Base-by-base conservation (phyloP, 2,797 vertebrate species). In the Acipenser transmontanus region DNA sequence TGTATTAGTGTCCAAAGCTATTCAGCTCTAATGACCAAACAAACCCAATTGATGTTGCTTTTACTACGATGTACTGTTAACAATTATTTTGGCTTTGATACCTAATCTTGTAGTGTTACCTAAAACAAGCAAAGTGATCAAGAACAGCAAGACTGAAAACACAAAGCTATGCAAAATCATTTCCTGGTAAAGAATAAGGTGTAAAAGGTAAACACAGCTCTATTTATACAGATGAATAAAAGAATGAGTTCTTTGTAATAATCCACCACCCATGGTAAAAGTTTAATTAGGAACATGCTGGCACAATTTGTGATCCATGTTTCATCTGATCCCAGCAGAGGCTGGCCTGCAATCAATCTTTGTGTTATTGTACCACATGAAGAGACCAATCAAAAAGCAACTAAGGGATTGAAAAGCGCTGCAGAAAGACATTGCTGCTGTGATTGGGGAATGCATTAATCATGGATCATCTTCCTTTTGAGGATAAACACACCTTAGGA, bases 231-330 rank as follows among this genome's bases (percentile, higher is more conserved):
- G 52, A 4, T n/a, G 54, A n/a, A 34, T 49, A 7, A 6, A 56
- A 17, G 64, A 10, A 13, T 6, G 14, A 9, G 8, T 4, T 34
- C 7, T 62, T 71, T 72, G 56, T 81, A 75, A 82, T 82, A 80
- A 78, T 71, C 79, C 80, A 70, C 73, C 69, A 73, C 74, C 80
- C 79, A 74, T 80, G 80, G 81, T 73, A 82, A 84, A 76, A 79
- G 75, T 77, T 85, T 85, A 85, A 88, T 85, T 84, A 82, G 71
- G 69, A 80, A 76, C 74, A 78, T 76, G 74, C 78, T 85, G 80
- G 80, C 77, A 81, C 69, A 17, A 34, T 80, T 74, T 76, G 77
- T 65, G 73, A 71, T 78, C 72, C 78, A 56, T 70, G 78, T 78
- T 80, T 79, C 79, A 78, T 80, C 78, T 78, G 80, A 81, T 74